phyloP scores from a whole-genome alignment of 2,797 vertebrate genomes.

The Picus viridis region DNA sequence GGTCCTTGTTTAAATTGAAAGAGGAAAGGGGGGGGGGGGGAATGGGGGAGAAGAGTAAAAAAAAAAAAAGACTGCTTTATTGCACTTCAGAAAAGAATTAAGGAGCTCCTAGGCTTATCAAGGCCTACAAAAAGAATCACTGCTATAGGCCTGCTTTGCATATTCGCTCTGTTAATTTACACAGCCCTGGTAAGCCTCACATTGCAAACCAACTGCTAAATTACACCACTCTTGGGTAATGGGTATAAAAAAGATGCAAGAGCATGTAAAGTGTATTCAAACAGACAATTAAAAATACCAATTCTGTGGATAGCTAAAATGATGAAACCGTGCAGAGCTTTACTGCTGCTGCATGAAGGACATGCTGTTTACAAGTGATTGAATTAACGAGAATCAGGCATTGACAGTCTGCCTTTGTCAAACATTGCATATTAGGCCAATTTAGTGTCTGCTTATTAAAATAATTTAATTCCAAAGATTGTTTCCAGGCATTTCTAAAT shows the following conservation, averaged over 20 bases:
- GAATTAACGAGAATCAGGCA: slow-evolving; percentile 18
- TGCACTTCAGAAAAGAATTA: slow-evolving; percentile 71
- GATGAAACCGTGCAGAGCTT: slow-evolving; percentile 44
- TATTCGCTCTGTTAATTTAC: slow-evolving; percentile 74
- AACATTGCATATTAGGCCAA: slow-evolving; percentile 23
- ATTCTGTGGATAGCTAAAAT: slow-evolving; percentile 48
- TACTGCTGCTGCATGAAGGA: slow-evolving; percentile 11
- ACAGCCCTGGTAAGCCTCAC: slow-evolving; percentile 42
- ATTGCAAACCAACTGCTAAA: slow-evolving; percentile 57
- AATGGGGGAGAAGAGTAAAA: background rate
- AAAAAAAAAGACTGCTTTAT: background rate
- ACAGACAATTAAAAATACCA: slow-evolving; percentile 69
- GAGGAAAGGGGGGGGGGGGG: background rate
- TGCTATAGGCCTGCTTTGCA: slow-evolving; percentile 69
- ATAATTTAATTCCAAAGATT: slow-evolving; percentile 55
- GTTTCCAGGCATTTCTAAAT: slow-evolving; percentile 18
- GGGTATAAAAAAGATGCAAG: slow-evolving; percentile 37
- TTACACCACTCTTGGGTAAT: slow-evolving; percentile 59
- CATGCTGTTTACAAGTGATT: background rate
- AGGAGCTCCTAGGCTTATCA: slow-evolving; percentile 64
- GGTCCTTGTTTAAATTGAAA: slow-evolving; percentile 66
- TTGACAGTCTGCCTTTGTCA: background rate
- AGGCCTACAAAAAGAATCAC: slow-evolving; percentile 75
- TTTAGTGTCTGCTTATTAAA: slow-evolving; percentile 45
- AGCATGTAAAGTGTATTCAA: slow-evolving; percentile 46